Conservation (phyloP, 1,140 invertebrate species). For the Danaus melanippus region DNA sequence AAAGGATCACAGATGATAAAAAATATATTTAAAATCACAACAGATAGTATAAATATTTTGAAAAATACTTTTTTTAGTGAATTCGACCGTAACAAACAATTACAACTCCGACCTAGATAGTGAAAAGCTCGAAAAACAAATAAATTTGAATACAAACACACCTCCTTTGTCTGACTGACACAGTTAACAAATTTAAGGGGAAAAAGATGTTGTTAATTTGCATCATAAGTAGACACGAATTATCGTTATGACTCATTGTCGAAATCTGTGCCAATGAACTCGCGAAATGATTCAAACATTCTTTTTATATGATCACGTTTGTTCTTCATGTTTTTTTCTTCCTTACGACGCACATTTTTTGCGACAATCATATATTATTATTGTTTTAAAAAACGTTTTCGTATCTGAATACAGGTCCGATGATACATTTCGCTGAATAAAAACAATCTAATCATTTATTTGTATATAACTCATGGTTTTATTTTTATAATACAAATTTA, state of each 20-base stretch:
- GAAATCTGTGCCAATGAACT: conserved; percentile 26
- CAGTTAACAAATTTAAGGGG: conserved; percentile 27
- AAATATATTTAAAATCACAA: conserved; percentile 1
- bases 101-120: conserved; percentile 28
- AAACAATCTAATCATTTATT: too few relatives aligned
- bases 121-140: conserved; percentile 19
- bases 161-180: conserved; percentile 41
- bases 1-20: conserved; percentile 1
- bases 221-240: conserved; percentile 40
- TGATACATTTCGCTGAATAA: too few relatives aligned
- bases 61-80: neutral
- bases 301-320: too few relatives aligned
- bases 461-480: too few relatives aligned
- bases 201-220: conserved; percentile 39
- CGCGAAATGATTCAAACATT: neutral
- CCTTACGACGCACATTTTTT: too few relatives aligned
- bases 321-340: too few relatives aligned
- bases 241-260: conserved; percentile 19
- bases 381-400: too few relatives aligned
- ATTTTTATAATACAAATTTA: too few relatives aligned
- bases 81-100: neutral
- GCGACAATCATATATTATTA: too few relatives aligned
- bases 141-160: conserved; percentile 23
- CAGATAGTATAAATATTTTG: neutral
- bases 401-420: too few relatives aligned